Evolutionary conservation across 1,140 invertebrate species (phyloP).

Genomic region (Conus ventricosus): DNA sequence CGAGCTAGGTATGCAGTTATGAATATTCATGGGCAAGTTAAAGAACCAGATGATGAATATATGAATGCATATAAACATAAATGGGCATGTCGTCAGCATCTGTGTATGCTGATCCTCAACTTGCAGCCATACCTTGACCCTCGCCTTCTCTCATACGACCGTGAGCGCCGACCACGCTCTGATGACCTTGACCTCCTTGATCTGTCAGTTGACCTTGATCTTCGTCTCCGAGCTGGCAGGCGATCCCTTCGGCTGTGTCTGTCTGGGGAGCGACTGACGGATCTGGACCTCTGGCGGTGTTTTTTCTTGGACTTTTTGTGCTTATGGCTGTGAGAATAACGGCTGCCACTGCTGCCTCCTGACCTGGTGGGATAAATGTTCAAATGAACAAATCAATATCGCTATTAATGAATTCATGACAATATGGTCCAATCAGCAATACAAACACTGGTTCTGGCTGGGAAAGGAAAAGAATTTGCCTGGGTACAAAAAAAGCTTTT

Average conservation of each 20-base stretch:
- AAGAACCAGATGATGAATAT: too few relatives aligned
- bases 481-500: too few relatives aligned
- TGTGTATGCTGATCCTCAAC: too few relatives aligned
- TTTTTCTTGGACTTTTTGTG: slow-evolving; percentile 34
- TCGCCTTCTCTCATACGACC: slow-evolving; percentile 15
- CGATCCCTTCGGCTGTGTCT: slow-evolving; percentile 25
- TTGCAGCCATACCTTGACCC: not conserved
- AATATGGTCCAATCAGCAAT: not conserved
- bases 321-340: slow-evolving; percentile 19
- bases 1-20: too few relatives aligned
- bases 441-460: too few relatives aligned
- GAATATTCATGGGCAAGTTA: too few relatives aligned
- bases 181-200: slow-evolving; percentile 21
- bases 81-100: too few relatives aligned
- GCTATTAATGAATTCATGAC: not conserved
- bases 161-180: slow-evolving; percentile 1
- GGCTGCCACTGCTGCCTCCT: slow-evolving; percentile 10
- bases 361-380: not conserved
- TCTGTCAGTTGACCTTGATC: slow-evolving; percentile 26
- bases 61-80: too few relatives aligned
- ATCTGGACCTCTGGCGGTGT: slow-evolving; percentile 25
- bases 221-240: not conserved
- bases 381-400: too few relatives aligned
- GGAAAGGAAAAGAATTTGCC: too few relatives aligned
- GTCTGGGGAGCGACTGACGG: slow-evolving; percentile 7